Base-by-base conservation (phyloP, 2,113 vertebrate genomes). In the Pterocles orientalis region DNA sequence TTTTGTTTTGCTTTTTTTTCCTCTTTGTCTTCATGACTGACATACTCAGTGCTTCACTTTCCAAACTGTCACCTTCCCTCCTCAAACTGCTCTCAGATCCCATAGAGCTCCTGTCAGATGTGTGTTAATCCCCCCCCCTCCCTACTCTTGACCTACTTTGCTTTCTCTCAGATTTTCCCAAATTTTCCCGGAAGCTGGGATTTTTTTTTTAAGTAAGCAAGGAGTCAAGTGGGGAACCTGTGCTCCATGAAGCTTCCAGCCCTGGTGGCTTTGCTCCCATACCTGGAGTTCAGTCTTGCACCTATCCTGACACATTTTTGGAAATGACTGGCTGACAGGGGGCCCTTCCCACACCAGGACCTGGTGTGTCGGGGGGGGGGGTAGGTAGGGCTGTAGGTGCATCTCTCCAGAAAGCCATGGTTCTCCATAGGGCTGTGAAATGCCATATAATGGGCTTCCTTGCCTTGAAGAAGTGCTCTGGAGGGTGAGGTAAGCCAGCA, bases 21-120 rank as follows among this genome's bases (percentile, higher is more conserved):
- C n/a, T 88, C 66, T 77, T 95, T 93, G 81, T 66, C 47, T 97
- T 92, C 82, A 6, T 4, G 50, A 94, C 48, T 95, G 92, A 88
- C 39, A 14, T 57, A 57, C 25, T 65, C 45, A 47, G 54, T 71
- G 31, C 51, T 94, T 82, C 54, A 7, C 54, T 88, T 95, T 84
- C 66, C 17, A 2, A 87, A 89, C 50, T 90, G 56, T 94, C 85
- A 77, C 82, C 41, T 95, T 92, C 8, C 26, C 41, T 90, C 12
- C 45, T 77, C 62, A 91, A 78, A 58, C 57, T 77, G 39, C 36
- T 92, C 91, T 92, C 34, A 85, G 79, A 95, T 95, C 23, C 57
- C 3, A 3, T 26, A 61, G 89, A 85, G 68, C 47, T 82, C 60
- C 88, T 95, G 60, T 84, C 96, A 85, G 61, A 62, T 72, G 31